phyloP scores from a whole-genome alignment of 2,888 invertebrate species.

The Hypsopygia costalis region DNA sequence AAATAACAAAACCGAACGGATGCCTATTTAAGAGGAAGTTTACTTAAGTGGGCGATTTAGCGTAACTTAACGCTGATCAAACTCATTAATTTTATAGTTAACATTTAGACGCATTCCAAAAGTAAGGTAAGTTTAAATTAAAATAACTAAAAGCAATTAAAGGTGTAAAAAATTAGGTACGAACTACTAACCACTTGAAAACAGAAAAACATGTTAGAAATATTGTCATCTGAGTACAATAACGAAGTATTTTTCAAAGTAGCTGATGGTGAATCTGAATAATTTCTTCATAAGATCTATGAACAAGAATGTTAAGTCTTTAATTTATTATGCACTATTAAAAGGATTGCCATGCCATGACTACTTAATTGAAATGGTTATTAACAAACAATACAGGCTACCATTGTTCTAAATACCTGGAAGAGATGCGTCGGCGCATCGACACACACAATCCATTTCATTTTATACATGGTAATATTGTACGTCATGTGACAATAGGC shows the following conservation, averaged over 20 bases:
- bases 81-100: conserved; percentile 4
- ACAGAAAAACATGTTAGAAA: too few species aligned
- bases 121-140: too few species aligned
- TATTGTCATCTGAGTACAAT: too few species aligned
- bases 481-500: conserved; percentile 36
- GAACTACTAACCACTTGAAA: too few species aligned
- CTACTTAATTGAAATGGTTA: conserved; percentile 2
- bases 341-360: not conserved
- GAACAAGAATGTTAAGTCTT: too few species aligned
- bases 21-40: conserved; percentile 4
- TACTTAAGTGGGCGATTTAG: conserved; percentile 4
- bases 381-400: conserved; percentile 5
- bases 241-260: too few species aligned
- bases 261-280: too few species aligned
- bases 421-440: conserved; percentile 10
- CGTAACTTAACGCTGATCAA: conserved; percentile 2
- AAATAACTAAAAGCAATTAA: too few species aligned
- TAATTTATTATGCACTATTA: too few species aligned
- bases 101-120: too few species aligned
- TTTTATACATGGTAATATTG: conserved; percentile 41
- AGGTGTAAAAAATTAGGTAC: too few species aligned
- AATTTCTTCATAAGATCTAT: too few species aligned
- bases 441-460: conserved; percentile 8
- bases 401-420: conserved; percentile 6
- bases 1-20: conserved; percentile 1